Conservation (phyloP, 2,113 vertebrate genomes). For the Anser cygnoides region DNA sequence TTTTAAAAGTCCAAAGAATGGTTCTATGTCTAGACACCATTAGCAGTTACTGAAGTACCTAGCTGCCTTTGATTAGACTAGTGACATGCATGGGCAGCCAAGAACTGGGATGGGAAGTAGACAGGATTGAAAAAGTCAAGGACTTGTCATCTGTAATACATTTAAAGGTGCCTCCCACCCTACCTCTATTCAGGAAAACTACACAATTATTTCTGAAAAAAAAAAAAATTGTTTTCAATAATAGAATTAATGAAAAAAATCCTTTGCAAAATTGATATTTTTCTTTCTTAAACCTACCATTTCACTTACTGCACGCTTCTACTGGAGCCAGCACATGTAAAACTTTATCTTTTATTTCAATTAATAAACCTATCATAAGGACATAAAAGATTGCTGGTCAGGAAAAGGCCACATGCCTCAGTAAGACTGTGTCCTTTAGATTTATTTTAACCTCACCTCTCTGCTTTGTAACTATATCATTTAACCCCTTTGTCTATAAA, state of each 20-base stretch:
- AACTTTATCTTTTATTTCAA: slow-evolving; percentile 48
- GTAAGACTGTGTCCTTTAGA: slow-evolving; percentile 39
- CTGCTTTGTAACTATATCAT: slow-evolving; percentile 46
- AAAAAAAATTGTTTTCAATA: not conserved
- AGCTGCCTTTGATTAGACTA: not conserved
- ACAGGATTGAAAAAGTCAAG: not conserved
- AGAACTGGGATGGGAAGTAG: not conserved
- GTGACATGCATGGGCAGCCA: not conserved
- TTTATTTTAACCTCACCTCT: slow-evolving; percentile 65
- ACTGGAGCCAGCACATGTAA: not conserved
- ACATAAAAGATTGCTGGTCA: slow-evolving; percentile 53
- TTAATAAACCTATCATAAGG: slow-evolving; percentile 55
- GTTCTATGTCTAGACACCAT: not conserved
- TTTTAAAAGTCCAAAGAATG: not conserved
- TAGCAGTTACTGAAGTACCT: not conserved
- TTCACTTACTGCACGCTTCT: not conserved
- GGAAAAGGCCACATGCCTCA: slow-evolving; percentile 27
- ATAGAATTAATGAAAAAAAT: not conserved
- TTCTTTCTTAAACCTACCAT: not conserved
- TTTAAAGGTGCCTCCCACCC: not conserved
- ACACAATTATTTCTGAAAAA: not conserved
- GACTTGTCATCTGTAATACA: not conserved
- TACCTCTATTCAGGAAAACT: not conserved
- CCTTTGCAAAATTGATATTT: not conserved
- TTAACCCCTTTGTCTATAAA: slow-evolving; percentile 65